These are phyloP conservation scores for Colletes collaris DNA, from an alignment of 2,888 invertebrate genomes.

Conservation along the genomic window DNA sequence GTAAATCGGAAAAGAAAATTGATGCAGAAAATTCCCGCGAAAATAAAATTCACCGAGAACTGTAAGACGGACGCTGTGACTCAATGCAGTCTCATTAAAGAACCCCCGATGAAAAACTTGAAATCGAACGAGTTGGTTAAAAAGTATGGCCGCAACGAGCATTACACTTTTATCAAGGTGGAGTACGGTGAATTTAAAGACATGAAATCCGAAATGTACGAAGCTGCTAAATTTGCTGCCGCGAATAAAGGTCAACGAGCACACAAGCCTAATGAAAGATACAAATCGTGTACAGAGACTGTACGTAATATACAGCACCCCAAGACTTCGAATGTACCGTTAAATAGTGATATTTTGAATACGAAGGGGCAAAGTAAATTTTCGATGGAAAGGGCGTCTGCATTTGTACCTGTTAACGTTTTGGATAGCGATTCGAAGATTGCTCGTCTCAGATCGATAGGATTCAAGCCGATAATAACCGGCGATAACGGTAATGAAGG, in stretches of 20 bases:
- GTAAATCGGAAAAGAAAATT: conserved; percentile 31
- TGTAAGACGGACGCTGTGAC: conserved; percentile 66
- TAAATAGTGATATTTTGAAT: conserved; percentile 7
- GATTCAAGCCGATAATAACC: conserved; percentile 79
- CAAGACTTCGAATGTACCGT: neutral
- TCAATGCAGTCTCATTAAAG: conserved; percentile 73
- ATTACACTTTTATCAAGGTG: conserved; percentile 50
- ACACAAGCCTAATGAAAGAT: neutral
- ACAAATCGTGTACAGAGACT: conserved; percentile 3
- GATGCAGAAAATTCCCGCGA: conserved; percentile 3
- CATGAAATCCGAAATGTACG: conserved; percentile 32
- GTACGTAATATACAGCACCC: conserved; percentile 6
- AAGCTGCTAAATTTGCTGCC: conserved; percentile 23
- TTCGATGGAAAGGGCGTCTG: conserved; percentile 66
- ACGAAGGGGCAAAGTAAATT: conserved; percentile 18
- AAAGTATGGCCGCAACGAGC: conserved; percentile 29
- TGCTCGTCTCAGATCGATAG: conserved; percentile 78
- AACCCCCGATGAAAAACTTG: conserved; percentile 21
- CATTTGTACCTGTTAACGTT: conserved; percentile 79
- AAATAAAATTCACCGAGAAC: conserved; percentile 6
- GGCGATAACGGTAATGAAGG: conserved; percentile 14
- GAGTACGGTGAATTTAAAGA: conserved; percentile 39
- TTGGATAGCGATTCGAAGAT: conserved; percentile 73
- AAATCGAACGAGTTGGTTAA: conserved; percentile 7
- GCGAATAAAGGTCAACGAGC: conserved; percentile 7